These are phyloP conservation scores for Geodia barretti DNA, from an alignment of 37 sponge, comb jelly and placozoan species.

Conservation along the genomic window DNA sequence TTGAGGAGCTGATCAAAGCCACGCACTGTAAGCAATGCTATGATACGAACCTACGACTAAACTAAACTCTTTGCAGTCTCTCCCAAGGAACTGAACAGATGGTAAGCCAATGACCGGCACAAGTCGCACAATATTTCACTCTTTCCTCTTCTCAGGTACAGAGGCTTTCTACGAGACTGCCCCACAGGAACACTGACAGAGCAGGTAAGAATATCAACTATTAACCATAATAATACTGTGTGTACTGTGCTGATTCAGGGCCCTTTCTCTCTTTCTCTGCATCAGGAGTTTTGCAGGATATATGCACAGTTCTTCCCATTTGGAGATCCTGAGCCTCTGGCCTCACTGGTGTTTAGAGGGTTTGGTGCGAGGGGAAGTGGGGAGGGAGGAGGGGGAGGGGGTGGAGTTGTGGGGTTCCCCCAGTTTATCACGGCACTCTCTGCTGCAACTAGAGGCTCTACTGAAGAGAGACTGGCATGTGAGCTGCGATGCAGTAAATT, in stretches of 20 bases:
- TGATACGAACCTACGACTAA: not conserved
- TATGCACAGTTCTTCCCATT: constrained; percentile 81
- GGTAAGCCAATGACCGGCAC: constrained; percentile 29
- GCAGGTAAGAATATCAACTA: constrained; percentile 29
- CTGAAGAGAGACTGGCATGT: constrained; percentile 85
- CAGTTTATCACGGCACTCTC: constrained; percentile 79
- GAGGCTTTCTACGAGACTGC: constrained; percentile 79
- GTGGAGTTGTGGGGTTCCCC: constrained; percentile 70
- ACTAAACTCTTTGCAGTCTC: constrained; percentile 49
- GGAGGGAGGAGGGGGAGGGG: constrained; percentile 44
- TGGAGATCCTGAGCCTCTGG: constrained; percentile 63
- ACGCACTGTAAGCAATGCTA: constrained; percentile 75
- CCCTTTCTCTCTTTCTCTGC: not conserved
- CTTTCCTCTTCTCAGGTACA: constrained; percentile 47
- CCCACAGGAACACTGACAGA: constrained; percentile 65
- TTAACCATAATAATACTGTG: not conserved
- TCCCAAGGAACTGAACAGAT: constrained; percentile 65
- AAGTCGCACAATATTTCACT: not conserved
- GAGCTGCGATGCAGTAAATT: not conserved
- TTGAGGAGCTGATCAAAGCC: constrained; percentile 50
- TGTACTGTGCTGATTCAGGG: not conserved
- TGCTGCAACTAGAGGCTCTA: constrained; percentile 63
- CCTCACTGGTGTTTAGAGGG: constrained; percentile 42
- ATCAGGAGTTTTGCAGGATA: constrained; percentile 70
- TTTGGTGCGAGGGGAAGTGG: constrained; percentile 37